Conservation (phyloP, 2,888 invertebrate genomes). For the Petrolisthes manimaculis region DNA sequence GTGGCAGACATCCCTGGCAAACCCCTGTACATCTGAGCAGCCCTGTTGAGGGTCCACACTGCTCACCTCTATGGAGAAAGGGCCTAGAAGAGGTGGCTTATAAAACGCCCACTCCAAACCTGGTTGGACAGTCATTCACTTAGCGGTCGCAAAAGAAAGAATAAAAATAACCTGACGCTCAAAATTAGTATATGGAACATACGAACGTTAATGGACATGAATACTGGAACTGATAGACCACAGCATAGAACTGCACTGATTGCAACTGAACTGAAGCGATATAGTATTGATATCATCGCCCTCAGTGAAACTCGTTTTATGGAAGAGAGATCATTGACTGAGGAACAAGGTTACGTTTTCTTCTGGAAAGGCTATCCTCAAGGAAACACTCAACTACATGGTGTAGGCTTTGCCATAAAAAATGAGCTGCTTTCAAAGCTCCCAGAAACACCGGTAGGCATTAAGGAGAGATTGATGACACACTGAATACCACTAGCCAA, state of each 20-base stretch:
- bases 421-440: neutral
- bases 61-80: neutral
- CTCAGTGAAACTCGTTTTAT: neutral
- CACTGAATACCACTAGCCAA: neutral
- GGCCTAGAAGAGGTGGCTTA: conserved; percentile 1
- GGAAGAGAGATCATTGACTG: neutral
- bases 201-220: neutral
- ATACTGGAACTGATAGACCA: neutral
- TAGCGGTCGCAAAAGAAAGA: neutral
- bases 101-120: neutral
- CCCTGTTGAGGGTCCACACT: neutral
- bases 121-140: too few species aligned
- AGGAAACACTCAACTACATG: neutral
- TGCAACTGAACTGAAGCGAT: neutral
- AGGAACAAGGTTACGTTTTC: neutral
- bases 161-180: neutral
- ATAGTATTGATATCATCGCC: neutral
- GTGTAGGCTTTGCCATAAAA: neutral
- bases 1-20: conserved; percentile 1
- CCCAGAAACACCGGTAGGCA: neutral
- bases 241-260: neutral
- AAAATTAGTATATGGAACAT: neutral
- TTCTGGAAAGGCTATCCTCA: neutral
- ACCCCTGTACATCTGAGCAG: neutral
- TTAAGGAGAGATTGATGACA: neutral